Percentiles rank a stretch among this genome's conserved stretches.
phyloP scores from a whole-genome alignment of 2,797 vertebrate species.

The Lacerta agilis region DNA sequence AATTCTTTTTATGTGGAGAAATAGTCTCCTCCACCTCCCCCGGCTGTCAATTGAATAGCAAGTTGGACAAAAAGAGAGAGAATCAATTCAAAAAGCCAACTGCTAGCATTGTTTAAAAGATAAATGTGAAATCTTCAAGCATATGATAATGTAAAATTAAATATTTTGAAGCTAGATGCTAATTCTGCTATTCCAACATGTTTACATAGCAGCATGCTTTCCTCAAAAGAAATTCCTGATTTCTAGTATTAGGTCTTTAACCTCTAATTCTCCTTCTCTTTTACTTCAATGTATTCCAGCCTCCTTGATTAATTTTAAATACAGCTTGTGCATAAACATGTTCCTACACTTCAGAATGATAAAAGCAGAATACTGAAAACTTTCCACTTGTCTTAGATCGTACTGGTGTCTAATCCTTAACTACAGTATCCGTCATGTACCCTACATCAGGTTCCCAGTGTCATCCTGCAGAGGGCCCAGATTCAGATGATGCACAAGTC shows the following conservation, averaged over 20 bases:
- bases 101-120: constrained; percentile 47
- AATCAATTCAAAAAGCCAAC: constrained; percentile 29
- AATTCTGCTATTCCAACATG: constrained; percentile 41
- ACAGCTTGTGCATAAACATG: constrained; percentile 7
- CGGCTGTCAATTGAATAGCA: constrained; percentile 36
- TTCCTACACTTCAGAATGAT: constrained; percentile 31
- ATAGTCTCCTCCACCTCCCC: constrained; percentile 23
- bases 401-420: constrained; percentile 34
- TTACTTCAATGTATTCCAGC: constrained; percentile 39
- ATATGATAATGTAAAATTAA: constrained; percentile 35
- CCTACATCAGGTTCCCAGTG: no score
- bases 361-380: constrained; percentile 29
- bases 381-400: neutral
- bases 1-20: constrained; percentile 56
- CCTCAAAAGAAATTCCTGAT: neutral
- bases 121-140: constrained; percentile 36
- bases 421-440: neutral
- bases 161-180: neutral
- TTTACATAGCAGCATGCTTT: constrained; percentile 47
- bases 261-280: neutral
- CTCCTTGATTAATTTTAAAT: constrained; percentile 30
- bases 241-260: constrained; percentile 43
- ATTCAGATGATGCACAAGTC: no score
- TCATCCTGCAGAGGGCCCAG: no score
- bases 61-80: constrained; percentile 38